Conservation (phyloP, 2,888 invertebrate species). For the Hirtodrosophila alboralis region DNA sequence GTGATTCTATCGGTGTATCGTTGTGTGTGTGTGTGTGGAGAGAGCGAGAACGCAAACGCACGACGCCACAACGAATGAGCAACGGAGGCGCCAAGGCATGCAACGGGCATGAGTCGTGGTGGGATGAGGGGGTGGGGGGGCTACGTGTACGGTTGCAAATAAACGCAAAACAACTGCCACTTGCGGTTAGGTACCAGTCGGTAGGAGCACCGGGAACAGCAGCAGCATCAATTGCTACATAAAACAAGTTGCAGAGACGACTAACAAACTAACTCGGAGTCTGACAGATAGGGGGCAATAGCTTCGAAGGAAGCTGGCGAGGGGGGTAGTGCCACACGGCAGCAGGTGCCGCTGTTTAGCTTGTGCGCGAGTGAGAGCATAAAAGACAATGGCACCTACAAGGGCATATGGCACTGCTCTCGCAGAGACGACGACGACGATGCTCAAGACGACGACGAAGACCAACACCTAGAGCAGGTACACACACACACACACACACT, state of each 20-base stretch:
- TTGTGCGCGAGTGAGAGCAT: slow-evolving; percentile 34
- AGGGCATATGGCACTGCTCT: slow-evolving; percentile 45
- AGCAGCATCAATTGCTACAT: slow-evolving; percentile 33
- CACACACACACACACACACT: slow-evolving; percentile 22
- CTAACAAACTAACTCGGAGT: slow-evolving; percentile 14
- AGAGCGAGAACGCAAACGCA: slow-evolving; percentile 71
- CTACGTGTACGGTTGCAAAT: slow-evolving; percentile 43
- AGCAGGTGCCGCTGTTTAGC: slow-evolving; percentile 55
- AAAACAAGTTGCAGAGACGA: slow-evolving; percentile 24
- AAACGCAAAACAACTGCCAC: slow-evolving; percentile 73
- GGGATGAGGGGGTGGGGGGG: slow-evolving; percentile 8
- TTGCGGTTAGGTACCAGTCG: slow-evolving; percentile 72
- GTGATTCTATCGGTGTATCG: slow-evolving; percentile 33
- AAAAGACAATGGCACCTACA: slow-evolving; percentile 60
- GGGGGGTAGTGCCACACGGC: slow-evolving; percentile 46
- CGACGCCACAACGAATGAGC: slow-evolving; percentile 74
- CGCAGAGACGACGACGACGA: slow-evolving; percentile 43
- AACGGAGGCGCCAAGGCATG: slow-evolving; percentile 42
- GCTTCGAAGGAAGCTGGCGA: neutral
- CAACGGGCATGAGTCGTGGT: neutral
- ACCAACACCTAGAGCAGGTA: slow-evolving; percentile 72
- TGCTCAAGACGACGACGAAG: slow-evolving; percentile 45
- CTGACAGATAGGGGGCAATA: slow-evolving; percentile 47
- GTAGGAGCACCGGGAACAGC: slow-evolving; percentile 23
- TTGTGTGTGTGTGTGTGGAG: slow-evolving; percentile 36